Evolutionary conservation across 2,113 vertebrate genomes (phyloP).

Genomic region (Hippocampus guttulatus): DNA sequence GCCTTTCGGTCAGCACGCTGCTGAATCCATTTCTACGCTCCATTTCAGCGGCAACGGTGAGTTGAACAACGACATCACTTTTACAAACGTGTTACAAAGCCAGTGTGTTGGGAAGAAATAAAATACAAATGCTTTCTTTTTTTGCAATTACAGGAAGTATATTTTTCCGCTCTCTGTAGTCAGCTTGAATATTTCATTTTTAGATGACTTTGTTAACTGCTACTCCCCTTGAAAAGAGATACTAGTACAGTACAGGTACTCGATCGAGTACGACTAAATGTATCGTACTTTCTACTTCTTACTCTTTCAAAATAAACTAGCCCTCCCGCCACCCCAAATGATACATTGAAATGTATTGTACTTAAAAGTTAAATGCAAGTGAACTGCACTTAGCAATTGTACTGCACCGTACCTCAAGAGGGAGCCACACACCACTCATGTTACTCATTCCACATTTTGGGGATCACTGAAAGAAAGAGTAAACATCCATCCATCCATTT

Average conservation of each 20-base stretch:
- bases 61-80: conserved; percentile 1
- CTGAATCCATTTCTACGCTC: conserved; percentile 11
- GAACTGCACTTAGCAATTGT: neutral
- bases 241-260: too few relatives aligned
- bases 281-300: neutral
- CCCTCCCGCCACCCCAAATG: too few relatives aligned
- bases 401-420: neutral
- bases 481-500: too few relatives aligned
- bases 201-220: too few relatives aligned
- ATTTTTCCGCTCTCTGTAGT: neutral
- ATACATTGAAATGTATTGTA: too few relatives aligned
- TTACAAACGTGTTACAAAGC: neutral
- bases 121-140: neutral
- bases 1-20: conserved; percentile 34
- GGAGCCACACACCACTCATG: neutral
- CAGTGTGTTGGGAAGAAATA: neutral
- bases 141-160: neutral
- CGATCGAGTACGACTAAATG: neutral
- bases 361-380: neutral
- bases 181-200: too few relatives aligned
- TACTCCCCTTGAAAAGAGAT: too few relatives aligned
- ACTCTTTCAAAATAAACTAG: neutral
- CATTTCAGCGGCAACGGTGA: conserved; percentile 37
- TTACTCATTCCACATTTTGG: too few relatives aligned
- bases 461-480: too few relatives aligned